Base-by-base conservation (phyloP, 2,888 invertebrate genomes). In the Timema cristinae region DNA sequence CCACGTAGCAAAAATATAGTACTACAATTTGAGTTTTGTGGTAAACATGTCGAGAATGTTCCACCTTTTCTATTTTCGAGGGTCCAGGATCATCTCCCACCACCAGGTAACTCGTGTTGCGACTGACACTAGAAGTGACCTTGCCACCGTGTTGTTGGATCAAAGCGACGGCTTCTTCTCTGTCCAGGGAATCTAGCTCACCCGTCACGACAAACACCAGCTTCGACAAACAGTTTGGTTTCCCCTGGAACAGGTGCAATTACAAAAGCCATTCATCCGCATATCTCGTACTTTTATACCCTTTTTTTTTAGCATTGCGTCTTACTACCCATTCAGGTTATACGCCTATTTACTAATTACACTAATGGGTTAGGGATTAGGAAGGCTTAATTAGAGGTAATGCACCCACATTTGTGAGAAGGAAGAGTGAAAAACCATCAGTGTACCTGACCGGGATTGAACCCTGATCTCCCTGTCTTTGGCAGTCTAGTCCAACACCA, bases 31-130 rank as follows among this genome's bases (percentile, higher is more conserved):
- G 52, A 71, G 13, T 63, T 50, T 50, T n/a, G 54, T 54, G 54
- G n/a, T 54, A 54, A 54, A 54, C 4, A 54, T 13, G 11, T 11
- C n/a, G n/a, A 72, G 50, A 50, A 70, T 73, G 50, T 16, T 9
- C 10, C 49, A 61, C 85, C 82, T 94, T 95, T 0, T 87, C 87
- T 63, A 94, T 80, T 85, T 97, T 97, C 6, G 91, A 86, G 8
- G 91, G 92, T 0, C 97, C 97, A 1, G 94, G 86, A 69, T 96
- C 93, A 69, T 94, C 91, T 0, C 97, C 97, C 5, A 91, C 88
- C 47, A 97, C 84, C 2, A 97, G 81, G 81, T 94, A 96, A 77
- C 89, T 89, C 8, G 93, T 92, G 84, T 92, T 92, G 78, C 88
- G 90, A 73, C 94, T 93, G 32, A 97, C 86, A 63, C 86, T 83